A percentile compares a stretch with the other conserved stretches of the same genome.
These are phyloP conservation scores for Leucoptera coffeella DNA, from an alignment of 2,888 invertebrate species.

Conservation along the genomic window DNA sequence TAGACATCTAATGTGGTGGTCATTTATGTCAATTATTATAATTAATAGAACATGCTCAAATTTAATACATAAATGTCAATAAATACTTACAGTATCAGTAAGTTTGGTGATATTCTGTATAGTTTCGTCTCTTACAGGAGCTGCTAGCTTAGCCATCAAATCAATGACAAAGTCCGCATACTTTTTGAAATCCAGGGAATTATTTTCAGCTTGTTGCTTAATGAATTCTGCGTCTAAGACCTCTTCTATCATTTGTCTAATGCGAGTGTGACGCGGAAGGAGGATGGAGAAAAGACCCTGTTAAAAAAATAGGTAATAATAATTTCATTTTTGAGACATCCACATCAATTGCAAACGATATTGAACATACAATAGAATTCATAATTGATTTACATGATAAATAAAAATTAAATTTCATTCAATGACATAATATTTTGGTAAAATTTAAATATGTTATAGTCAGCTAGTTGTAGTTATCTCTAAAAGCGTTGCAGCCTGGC, in stretches of 20 bases:
- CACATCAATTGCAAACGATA: too few species aligned
- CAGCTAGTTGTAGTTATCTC: too few species aligned
- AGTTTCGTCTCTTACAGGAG: slow-evolving; percentile 86
- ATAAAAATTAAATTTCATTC: too few species aligned
- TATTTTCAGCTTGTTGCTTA: slow-evolving; percentile 81
- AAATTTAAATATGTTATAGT: too few species aligned
- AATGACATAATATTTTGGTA: too few species aligned
- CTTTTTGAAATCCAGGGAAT: slow-evolving; percentile 72
- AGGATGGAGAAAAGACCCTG: slow-evolving; percentile 58
- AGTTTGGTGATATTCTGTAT: slow-evolving; percentile 71
- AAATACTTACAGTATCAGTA: slow-evolving; percentile 65
- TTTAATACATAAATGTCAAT: not conserved
- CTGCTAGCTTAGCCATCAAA: slow-evolving; percentile 86
- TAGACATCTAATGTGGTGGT: too few species aligned
- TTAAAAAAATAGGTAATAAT: slow-evolving; percentile 5
- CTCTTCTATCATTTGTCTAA: slow-evolving; percentile 80
- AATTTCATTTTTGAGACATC: too few species aligned
- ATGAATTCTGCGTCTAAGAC: slow-evolving; percentile 82
- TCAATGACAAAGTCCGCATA: slow-evolving; percentile 84
- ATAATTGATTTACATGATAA: too few species aligned
- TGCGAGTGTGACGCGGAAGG: slow-evolving; percentile 78
- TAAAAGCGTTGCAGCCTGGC: too few species aligned
- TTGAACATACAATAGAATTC: too few species aligned
- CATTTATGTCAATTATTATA: too few species aligned
- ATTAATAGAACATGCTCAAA: too few species aligned